Conservation (phyloP, 2,113 vertebrate genomes). For the Mystacornis crossleyi region DNA sequence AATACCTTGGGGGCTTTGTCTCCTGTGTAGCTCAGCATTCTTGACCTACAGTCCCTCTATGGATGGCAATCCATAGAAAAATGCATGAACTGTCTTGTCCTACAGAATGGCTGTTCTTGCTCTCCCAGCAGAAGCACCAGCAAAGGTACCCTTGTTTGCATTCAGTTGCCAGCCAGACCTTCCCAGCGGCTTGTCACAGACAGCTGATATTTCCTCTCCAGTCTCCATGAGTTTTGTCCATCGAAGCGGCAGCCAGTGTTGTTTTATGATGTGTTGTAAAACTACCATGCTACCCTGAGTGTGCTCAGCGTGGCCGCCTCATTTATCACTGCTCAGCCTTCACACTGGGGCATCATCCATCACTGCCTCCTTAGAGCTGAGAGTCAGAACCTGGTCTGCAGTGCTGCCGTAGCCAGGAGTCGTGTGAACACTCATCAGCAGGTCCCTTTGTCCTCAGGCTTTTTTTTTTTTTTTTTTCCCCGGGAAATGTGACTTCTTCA, state of each 20-base stretch:
- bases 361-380: slow-evolving; percentile 54
- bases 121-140: not conserved
- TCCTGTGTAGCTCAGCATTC: accelerated
- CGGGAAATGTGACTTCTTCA: slow-evolving; percentile 52
- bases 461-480: slow-evolving; percentile 6
- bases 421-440: slow-evolving; percentile 21
- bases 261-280: slow-evolving; percentile 44
- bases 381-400: slow-evolving; percentile 5
- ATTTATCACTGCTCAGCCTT: slow-evolving; percentile 62
- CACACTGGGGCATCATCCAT: slow-evolving; percentile 54
- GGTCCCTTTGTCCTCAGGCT: slow-evolving; percentile 57
- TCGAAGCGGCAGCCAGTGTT: not conserved
- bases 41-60: not conserved
- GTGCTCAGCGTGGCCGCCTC: slow-evolving; percentile 19
- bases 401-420: not conserved
- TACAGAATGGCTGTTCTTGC: not conserved
- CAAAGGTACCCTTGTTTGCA: not conserved
- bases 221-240: not conserved
- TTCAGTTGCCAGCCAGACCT: not conserved
- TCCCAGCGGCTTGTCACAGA: not conserved
- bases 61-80: not conserved
- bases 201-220: slow-evolving; percentile 38
- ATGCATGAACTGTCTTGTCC: not conserved
- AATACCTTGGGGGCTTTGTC: not conserved
- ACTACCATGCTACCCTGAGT: not conserved